These are phyloP conservation scores for Engystomops pustulosus DNA, from an alignment of 2,113 vertebrate genomes.

Conservation along the genomic window DNA sequence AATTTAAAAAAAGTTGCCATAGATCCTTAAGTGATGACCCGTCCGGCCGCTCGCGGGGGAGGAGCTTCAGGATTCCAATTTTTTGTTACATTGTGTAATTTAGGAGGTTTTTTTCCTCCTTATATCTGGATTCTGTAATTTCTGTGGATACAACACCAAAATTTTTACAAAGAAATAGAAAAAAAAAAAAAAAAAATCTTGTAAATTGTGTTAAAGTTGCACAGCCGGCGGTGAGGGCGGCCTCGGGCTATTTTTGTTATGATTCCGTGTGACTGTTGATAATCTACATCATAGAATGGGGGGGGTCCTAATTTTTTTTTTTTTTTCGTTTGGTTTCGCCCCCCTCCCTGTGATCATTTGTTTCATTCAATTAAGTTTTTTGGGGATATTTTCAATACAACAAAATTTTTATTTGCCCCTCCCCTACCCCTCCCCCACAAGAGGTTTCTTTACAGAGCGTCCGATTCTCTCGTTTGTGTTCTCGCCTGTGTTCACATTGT, in stretches of 20 bases:
- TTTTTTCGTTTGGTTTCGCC: constrained; percentile 59
- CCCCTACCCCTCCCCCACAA: constrained; percentile 69
- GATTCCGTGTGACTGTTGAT: constrained; percentile 80
- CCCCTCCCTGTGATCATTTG: not conserved
- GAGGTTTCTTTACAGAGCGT: constrained; percentile 65
- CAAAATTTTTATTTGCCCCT: constrained; percentile 77
- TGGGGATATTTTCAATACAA: constrained; percentile 50
- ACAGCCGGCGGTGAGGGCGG: constrained; percentile 65
- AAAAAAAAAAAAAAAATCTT: constrained; percentile 62
- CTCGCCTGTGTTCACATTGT: constrained; percentile 88
- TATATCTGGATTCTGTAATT: constrained; percentile 81
- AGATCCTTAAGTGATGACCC: constrained; percentile 25
- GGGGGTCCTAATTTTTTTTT: no score
- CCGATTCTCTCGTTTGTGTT: constrained; percentile 86
- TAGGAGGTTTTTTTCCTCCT: constrained; percentile 79
- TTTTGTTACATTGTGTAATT: constrained; percentile 84
- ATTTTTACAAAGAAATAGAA: constrained; percentile 72
- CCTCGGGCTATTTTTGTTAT: constrained; percentile 67
- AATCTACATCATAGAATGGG: constrained; percentile 77
- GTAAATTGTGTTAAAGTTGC: constrained; percentile 83
- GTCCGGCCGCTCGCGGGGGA: not conserved
- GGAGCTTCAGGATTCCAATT: constrained; percentile 28
- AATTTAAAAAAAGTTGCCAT: constrained; percentile 9
- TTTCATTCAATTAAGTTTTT: constrained; percentile 58
- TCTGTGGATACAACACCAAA: constrained; percentile 82